Conservation (phyloP, 2,113 vertebrate species). For the Guaruba guarouba region DNA sequence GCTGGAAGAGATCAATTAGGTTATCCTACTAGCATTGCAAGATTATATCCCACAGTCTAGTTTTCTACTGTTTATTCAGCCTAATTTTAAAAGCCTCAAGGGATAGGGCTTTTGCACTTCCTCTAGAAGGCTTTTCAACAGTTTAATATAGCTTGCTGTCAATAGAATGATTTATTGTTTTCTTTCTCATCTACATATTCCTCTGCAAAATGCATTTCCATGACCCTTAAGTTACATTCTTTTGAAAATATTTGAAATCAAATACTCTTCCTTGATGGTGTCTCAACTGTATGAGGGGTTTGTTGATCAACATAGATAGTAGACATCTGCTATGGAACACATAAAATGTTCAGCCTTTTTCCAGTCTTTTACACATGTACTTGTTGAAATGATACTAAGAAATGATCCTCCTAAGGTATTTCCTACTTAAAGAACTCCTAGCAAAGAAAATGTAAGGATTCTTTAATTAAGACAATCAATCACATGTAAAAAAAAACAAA, state of each 20-base stretch:
- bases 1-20: constrained; percentile 19
- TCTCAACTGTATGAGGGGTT: fast-evolving
- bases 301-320: not conserved
- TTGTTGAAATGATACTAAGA: not conserved
- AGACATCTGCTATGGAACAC: not conserved
- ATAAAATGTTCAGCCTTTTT: not conserved
- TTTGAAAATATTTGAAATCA: constrained; percentile 1
- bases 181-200: not conserved
- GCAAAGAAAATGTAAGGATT: not conserved
- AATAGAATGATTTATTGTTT: not conserved
- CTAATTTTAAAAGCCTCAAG: not conserved
- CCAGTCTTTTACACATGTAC: not conserved
- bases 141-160: not conserved
- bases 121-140: not conserved
- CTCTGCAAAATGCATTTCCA: not conserved
- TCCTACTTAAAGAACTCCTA: not conserved
- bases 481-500: not conserved
- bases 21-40: constrained; percentile 3
- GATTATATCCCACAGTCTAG: not conserved
- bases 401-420: not conserved
- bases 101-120: not conserved
- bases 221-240: not conserved
- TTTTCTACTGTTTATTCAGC: not conserved
- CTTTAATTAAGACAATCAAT: not conserved
- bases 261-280: not conserved